A percentile compares a stretch with the other conserved stretches of the same genome.
Conservation (phyloP, 2,113 vertebrate genomes). For the Pao palembangensis region DNA sequence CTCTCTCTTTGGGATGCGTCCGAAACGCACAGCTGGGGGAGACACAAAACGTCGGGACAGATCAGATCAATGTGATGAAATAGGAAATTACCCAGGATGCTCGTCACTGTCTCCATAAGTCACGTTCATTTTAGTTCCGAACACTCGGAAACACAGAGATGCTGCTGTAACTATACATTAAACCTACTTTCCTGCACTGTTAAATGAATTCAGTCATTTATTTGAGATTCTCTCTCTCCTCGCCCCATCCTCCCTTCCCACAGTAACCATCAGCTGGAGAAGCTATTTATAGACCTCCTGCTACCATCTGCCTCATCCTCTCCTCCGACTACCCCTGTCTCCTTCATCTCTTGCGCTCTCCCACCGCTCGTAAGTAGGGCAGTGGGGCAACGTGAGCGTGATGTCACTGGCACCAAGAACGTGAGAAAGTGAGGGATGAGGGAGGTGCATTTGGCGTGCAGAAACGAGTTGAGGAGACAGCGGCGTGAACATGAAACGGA, state of each 20-base stretch:
- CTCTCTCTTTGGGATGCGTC: conserved; percentile 80
- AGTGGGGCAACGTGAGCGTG: conserved; percentile 72
- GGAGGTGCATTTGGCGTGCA: conserved; percentile 30
- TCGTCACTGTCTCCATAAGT: too few species aligned
- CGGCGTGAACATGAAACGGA: conserved; percentile 18
- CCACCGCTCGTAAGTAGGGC: conserved; percentile 72
- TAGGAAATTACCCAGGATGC: background rate
- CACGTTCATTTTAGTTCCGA: too few species aligned
- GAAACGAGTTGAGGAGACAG: conserved; percentile 20
- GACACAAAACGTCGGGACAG: conserved; percentile 28
- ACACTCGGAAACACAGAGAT: too few species aligned
- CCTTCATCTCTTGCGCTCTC: conserved; percentile 56
- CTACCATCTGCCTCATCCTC: conserved; percentile 67
- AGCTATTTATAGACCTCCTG: conserved; percentile 70
- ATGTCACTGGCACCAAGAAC: conserved; percentile 61
- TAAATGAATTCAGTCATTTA: conserved; percentile 29
- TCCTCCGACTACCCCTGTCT: conserved; percentile 56
- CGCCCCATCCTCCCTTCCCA: conserved; percentile 38
- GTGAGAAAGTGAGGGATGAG: conserved; percentile 34
- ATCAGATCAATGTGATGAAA: conserved; percentile 8
- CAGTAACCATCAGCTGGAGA: conserved; percentile 74
- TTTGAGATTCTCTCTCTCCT: conserved; percentile 14
- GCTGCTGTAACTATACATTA: too few species aligned
- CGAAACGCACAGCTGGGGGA: conserved; percentile 77
- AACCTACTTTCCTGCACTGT: too few species aligned